phyloP scores from a whole-genome alignment of 2,888 invertebrate species.

The Luperina nickerlii region DNA sequence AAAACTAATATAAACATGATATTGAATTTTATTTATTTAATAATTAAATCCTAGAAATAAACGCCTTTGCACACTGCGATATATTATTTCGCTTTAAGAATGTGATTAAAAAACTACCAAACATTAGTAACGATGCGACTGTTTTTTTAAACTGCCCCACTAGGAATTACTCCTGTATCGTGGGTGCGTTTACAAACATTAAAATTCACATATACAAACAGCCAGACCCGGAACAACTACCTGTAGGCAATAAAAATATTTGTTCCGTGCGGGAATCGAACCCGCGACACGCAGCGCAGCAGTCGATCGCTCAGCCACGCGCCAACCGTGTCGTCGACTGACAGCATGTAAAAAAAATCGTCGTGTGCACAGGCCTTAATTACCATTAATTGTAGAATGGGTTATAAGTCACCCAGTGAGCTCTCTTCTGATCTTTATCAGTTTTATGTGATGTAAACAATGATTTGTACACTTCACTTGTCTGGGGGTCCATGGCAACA shows the following conservation, averaged over 20 bases:
- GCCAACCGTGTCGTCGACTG: too few relatives aligned
- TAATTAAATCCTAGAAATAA: conserved; percentile 24
- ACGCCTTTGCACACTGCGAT: neutral
- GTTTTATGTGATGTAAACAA: conserved; percentile 97
- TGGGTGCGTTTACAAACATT: too few relatives aligned
- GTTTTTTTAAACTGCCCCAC: too few relatives aligned
- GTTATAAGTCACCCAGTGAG: conserved; percentile 99
- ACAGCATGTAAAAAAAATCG: too few relatives aligned
- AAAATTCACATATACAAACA: too few relatives aligned
- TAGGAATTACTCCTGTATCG: too few relatives aligned
- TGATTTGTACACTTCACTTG: conserved; percentile 97
- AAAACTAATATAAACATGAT: conserved; percentile 40
- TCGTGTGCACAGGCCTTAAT: neutral
- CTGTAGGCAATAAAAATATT: too few relatives aligned
- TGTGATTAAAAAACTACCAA: neutral
- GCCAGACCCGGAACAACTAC: too few relatives aligned
- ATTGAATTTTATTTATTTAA: conserved; percentile 43
- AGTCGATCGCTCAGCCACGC: too few relatives aligned
- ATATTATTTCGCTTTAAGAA: neutral
- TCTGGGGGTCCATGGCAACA: conserved; percentile 97
- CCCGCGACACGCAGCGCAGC: too few relatives aligned
- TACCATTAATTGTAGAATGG: conserved; percentile 95
- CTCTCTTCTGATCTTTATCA: conserved; percentile 96
- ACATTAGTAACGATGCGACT: neutral
- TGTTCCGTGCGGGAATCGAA: too few relatives aligned